Conservation (phyloP, 1,140 invertebrate species). For the Drosophila bocki region DNA sequence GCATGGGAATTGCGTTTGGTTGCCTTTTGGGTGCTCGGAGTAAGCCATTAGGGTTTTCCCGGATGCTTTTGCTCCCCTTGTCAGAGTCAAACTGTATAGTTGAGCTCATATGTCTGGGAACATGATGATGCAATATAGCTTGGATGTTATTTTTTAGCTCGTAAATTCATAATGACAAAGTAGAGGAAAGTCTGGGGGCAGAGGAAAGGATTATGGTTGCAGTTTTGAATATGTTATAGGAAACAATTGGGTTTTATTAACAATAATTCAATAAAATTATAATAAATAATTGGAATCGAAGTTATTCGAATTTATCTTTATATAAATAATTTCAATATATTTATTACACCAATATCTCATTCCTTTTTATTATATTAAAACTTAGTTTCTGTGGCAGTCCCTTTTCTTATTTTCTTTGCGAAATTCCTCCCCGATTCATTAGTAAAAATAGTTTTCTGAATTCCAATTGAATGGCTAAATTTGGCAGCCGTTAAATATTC, state of each 20-base stretch:
- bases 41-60: constrained; percentile 31
- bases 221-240: no score
- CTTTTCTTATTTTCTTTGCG: no score
- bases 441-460: constrained; percentile 30
- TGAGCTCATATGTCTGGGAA: constrained; percentile 28
- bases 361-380: no score
- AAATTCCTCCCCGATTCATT: constrained; percentile 21
- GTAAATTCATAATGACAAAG: not conserved
- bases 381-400: no score
- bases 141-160: not conserved
- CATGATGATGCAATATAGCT: constrained; percentile 25
- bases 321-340: no score
- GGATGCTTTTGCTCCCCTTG: constrained; percentile 1
- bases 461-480: constrained; percentile 25
- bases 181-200: no score
- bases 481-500: constrained; percentile 40
- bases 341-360: no score
- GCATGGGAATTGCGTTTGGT: constrained; percentile 2
- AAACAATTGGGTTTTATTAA: no score
- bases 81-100: constrained; percentile 28
- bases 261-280: no score
- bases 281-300: no score
- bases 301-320: no score
- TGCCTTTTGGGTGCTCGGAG: not conserved
- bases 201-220: not conserved